Evolutionary conservation across 2,113 vertebrate species (phyloP).

Genomic region (Cyprinodon brontotheroides): DNA sequence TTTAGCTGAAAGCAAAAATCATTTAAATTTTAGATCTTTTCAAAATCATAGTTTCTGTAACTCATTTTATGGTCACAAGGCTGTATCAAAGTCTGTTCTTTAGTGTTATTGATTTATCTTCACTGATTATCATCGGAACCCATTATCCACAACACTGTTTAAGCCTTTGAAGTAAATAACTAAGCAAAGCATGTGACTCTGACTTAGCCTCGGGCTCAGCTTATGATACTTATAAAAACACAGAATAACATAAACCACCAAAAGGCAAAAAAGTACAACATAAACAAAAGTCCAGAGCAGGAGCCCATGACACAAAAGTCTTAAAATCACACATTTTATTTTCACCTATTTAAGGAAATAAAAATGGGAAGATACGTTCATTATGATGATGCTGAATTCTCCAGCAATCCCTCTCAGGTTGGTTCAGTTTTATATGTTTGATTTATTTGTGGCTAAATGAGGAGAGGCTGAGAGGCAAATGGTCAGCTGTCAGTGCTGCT

Average conservation of each 20-base stretch:
- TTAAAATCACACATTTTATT: background rate
- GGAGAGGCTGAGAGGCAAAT: conserved; percentile 41
- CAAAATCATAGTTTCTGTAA: too few species aligned
- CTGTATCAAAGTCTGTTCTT: background rate
- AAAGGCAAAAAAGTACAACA: too few species aligned
- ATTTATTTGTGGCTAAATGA: conserved; percentile 12
- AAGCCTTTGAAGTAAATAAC: background rate
- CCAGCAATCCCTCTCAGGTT: background rate
- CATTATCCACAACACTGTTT: background rate
- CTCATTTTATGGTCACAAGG: too few species aligned
- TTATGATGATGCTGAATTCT: too few species aligned
- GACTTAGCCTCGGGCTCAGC: background rate
- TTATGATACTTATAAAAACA: background rate
- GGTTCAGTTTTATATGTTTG: conserved; percentile 1
- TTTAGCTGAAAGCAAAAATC: too few species aligned
- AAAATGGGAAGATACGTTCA: background rate
- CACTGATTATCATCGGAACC: background rate
- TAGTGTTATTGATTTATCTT: background rate
- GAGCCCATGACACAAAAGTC: too few species aligned
- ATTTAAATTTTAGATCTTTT: too few species aligned
- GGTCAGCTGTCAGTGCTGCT: conserved; percentile 44
- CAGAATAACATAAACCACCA: too few species aligned
- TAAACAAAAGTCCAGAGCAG: too few species aligned
- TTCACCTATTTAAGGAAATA: background rate
- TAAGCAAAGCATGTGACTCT: background rate